Conservation (phyloP, 2,797 vertebrate genomes). For the Spinus olivaceus region DNA sequence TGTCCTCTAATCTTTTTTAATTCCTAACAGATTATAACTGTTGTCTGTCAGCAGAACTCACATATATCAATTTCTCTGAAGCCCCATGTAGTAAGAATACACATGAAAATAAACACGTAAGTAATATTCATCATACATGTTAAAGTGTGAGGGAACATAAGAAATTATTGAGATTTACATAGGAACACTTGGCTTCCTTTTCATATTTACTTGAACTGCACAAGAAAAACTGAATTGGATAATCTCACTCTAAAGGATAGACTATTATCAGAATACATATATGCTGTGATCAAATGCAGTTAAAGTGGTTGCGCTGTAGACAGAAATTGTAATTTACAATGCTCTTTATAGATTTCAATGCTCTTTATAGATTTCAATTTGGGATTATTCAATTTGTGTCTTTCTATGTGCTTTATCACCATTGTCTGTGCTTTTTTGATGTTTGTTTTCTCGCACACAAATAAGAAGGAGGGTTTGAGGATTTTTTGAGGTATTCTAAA, state of each 20-base stretch:
- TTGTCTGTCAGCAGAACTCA: not conserved
- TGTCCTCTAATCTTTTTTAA: conserved; percentile 13
- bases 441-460: not conserved
- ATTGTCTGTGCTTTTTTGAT: not conserved
- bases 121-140: not conserved
- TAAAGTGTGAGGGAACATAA: not conserved
- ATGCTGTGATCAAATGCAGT: not conserved
- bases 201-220: not conserved
- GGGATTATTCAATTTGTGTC: not conserved
- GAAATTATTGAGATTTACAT: not conserved
- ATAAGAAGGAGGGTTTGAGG: not conserved
- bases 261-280: not conserved
- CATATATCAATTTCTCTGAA: not conserved
- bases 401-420: not conserved
- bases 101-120: not conserved
- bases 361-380: not conserved
- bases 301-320: not conserved
- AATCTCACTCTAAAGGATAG: not conserved
- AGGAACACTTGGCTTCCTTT: not conserved
- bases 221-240: not conserved
- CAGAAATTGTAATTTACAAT: not conserved
- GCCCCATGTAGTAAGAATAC: not conserved
- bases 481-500: not conserved
- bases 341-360: not conserved
- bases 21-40: conserved; percentile 21